Percentiles rank a stretch among this genome's conserved stretches.
Conservation (phyloP, 2,113 vertebrate genomes). For the Phoenicopterus ruber region DNA sequence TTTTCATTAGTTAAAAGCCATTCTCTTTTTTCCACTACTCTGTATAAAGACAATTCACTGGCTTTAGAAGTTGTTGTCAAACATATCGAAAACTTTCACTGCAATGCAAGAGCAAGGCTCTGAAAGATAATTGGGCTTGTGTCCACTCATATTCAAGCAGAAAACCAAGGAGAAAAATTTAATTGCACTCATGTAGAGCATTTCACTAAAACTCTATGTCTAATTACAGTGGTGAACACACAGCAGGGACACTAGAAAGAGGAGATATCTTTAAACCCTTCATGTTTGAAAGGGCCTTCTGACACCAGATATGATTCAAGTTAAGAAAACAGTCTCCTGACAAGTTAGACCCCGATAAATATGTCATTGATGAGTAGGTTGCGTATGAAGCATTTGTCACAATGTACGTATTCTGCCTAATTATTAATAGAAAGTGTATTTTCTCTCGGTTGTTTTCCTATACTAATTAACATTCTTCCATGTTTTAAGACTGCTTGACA, state of each 20-base stretch:
- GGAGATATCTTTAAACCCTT: slow-evolving; percentile 41
- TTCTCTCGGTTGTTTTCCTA: neutral
- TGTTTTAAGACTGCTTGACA: slow-evolving; percentile 23
- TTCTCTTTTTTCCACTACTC: neutral
- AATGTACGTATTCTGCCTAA: neutral
- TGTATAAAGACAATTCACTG: neutral
- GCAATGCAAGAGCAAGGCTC: neutral
- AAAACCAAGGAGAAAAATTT: slow-evolving; percentile 45
- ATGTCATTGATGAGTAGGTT: neutral
- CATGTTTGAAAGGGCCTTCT: slow-evolving; percentile 42
- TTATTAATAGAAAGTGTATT: slow-evolving; percentile 48
- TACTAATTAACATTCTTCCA: slow-evolving; percentile 16
- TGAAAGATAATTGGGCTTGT: slow-evolving; percentile 59
- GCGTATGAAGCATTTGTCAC: neutral
- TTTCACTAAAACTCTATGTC: slow-evolving; percentile 23
- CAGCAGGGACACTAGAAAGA: slow-evolving; percentile 19
- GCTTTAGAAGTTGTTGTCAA: slow-evolving; percentile 26
- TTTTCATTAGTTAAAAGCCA: neutral
- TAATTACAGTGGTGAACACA: slow-evolving; percentile 36
- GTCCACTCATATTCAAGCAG: slow-evolving; percentile 45
- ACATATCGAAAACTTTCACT: neutral
- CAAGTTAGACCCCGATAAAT: neutral
- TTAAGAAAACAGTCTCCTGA: neutral
- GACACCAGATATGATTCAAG: slow-evolving; percentile 22
- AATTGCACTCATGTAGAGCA: slow-evolving; percentile 38